These are phyloP conservation scores for Spisula solida DNA, from an alignment of 2,888 invertebrate genomes.

Conservation along the genomic window DNA sequence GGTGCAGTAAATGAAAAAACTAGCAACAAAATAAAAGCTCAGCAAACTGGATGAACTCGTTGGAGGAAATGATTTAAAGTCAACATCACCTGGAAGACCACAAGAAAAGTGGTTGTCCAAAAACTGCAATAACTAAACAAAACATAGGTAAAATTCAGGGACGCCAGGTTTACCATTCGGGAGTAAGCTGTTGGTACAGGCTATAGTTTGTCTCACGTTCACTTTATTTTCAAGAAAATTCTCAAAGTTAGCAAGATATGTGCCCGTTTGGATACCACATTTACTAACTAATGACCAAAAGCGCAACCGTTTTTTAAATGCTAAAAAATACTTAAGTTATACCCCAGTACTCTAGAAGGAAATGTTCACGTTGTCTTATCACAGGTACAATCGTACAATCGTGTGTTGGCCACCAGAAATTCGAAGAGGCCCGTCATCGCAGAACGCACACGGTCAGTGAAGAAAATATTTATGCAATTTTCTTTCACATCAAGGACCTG, in stretches of 20 bases:
- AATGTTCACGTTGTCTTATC: no score
- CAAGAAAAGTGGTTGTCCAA: slow-evolving; percentile 12
- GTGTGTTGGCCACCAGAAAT: slow-evolving; percentile 27
- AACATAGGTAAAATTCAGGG: background rate
- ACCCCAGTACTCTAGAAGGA: background rate
- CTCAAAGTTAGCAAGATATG: background rate
- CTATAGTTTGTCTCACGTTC: background rate
- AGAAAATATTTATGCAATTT: slow-evolving; percentile 41
- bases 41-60: no score
- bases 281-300: background rate
- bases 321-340: background rate
- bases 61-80: background rate
- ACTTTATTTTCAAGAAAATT: no score
- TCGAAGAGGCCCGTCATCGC: slow-evolving; percentile 24
- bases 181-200: background rate
- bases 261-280: background rate
- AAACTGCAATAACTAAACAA: background rate
- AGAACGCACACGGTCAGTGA: slow-evolving; percentile 41
- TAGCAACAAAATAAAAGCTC: no score
- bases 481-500: slow-evolving; percentile 30
- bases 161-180: background rate
- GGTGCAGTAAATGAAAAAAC: no score
- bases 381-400: no score
- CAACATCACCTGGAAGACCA: background rate
- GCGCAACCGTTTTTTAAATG: background rate